These are phyloP conservation scores for Drosophila picticornis DNA, from an alignment of 2,888 invertebrate genomes.

Conservation along the genomic window DNA sequence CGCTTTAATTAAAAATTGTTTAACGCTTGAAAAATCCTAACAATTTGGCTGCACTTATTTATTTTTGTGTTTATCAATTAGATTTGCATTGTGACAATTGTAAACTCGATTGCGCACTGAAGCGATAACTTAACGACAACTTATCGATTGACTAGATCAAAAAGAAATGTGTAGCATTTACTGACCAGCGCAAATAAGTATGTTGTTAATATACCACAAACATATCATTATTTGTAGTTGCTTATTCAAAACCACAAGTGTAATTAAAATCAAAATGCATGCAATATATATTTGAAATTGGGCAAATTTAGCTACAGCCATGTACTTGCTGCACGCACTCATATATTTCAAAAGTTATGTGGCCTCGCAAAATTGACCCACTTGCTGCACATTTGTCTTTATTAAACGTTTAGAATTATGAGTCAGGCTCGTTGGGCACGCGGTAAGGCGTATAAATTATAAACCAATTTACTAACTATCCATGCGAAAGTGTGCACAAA, in stretches of 20 bases:
- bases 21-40: not conserved
- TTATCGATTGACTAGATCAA: not conserved
- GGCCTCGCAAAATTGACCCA: constrained; percentile 47
- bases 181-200: not conserved
- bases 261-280: not conserved
- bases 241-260: not conserved
- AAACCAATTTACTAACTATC: constrained; percentile 77
- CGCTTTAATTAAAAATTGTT: constrained; percentile 1
- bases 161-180: not conserved
- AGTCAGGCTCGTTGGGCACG: constrained; percentile 36
- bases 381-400: constrained; percentile 73
- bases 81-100: not conserved
- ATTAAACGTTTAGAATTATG: constrained; percentile 70
- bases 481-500: constrained; percentile 66
- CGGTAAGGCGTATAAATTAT: constrained; percentile 69
- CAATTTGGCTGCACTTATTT: not conserved
- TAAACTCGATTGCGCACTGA: not conserved
- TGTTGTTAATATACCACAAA: not conserved
- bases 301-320: not conserved
- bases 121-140: not conserved
- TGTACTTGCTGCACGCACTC: not conserved
- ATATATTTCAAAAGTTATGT: constrained; percentile 15
- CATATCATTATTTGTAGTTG: not conserved
- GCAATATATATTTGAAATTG: constrained; percentile 4
- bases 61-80: not conserved